These are phyloP conservation scores for Pachyrhynchus sulphureomaculatus DNA, from an alignment of 1,140 invertebrate species.

Conservation along the genomic window DNA sequence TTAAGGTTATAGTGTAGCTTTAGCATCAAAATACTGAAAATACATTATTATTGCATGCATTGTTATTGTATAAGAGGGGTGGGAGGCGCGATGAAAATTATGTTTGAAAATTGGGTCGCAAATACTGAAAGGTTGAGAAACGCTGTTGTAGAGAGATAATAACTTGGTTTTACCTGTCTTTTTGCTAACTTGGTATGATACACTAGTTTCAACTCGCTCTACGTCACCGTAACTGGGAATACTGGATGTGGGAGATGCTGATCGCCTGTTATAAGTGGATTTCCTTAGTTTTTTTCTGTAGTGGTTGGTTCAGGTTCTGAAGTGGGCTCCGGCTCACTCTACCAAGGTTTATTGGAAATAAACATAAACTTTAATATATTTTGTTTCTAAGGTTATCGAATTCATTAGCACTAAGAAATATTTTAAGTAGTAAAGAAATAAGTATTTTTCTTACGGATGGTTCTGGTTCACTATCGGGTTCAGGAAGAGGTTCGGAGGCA, in stretches of 20 bases:
- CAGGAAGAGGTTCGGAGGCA: conserved; percentile 49
- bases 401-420: not conserved
- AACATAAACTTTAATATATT: too few relatives aligned
- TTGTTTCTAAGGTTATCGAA: too few relatives aligned
- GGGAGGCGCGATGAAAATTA: too few relatives aligned
- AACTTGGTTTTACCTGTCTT: conserved; percentile 56
- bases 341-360: conserved; percentile 10
- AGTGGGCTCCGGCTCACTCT: conserved; percentile 48
- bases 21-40: too few relatives aligned
- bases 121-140: too few relatives aligned
- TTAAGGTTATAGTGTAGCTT: too few relatives aligned
- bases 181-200: conserved; percentile 60
- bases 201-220: conserved; percentile 59
- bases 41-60: too few relatives aligned
- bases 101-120: too few relatives aligned
- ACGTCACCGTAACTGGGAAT: conserved; percentile 44
- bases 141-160: too few relatives aligned
- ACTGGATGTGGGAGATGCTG: conserved; percentile 44
- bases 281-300: conserved; percentile 42
- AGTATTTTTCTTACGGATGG: conserved; percentile 43
- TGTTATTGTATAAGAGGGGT: too few relatives aligned
- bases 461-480: conserved; percentile 47
- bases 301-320: conserved; percentile 46
- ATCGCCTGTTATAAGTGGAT: conserved; percentile 52
- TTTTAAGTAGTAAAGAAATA: not conserved